Conservation (phyloP, 2,888 invertebrate species). For the Phorcus lineatus region DNA sequence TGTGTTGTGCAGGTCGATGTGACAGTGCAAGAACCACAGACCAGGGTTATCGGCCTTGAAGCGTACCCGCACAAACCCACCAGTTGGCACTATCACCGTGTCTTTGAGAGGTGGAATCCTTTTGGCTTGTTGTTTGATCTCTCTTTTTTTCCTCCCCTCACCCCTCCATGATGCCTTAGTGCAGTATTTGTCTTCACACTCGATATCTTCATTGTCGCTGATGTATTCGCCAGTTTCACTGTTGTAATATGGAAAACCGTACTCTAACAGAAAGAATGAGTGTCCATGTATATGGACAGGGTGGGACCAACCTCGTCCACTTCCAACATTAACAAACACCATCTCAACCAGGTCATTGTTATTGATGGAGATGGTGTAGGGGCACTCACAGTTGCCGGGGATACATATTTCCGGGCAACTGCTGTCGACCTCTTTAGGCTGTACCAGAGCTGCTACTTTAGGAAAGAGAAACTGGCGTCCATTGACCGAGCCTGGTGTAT, state of each 20-base stretch:
- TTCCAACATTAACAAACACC: no score
- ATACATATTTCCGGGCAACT: constrained; percentile 30
- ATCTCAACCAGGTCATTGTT: constrained; percentile 38
- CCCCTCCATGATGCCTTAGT: constrained; percentile 9
- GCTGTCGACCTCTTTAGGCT: constrained; percentile 30
- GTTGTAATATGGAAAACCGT: no score
- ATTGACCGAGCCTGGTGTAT: constrained; percentile 51
- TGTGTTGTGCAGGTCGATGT: constrained; percentile 58
- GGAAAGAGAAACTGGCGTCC: constrained; percentile 42
- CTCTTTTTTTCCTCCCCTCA: not conserved
- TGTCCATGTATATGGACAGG: no score
- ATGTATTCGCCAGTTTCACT: no score
- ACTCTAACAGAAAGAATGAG: no score
- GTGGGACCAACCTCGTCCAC: no score
- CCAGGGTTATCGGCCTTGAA: constrained; percentile 63
- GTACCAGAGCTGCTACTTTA: constrained; percentile 34
- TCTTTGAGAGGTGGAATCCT: not conserved
- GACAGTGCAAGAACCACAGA: constrained; percentile 61
- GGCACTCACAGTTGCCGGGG: constrained; percentile 48
- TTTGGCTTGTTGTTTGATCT: not conserved
- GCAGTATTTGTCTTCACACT: not conserved
- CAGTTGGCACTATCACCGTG: not conserved
- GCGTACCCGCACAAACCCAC: constrained; percentile 60
- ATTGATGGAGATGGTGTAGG: constrained; percentile 40
- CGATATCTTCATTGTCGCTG: no score